These are phyloP conservation scores for Neuroterus valhalla DNA, from an alignment of 1,140 invertebrate species.

Conservation along the genomic window DNA sequence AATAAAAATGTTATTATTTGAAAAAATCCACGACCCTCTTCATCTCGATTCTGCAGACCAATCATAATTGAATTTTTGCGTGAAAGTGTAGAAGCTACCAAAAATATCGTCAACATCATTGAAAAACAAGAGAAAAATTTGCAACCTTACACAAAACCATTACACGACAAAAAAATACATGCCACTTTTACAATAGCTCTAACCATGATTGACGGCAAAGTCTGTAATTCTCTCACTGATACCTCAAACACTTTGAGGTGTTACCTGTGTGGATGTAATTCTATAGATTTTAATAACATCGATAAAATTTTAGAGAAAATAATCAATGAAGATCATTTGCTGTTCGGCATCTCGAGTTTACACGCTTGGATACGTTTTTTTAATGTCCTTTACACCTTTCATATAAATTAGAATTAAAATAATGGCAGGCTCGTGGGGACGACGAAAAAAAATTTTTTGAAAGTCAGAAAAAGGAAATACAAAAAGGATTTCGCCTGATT, in stretches of 20 bases:
- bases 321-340: conserved; percentile 70
- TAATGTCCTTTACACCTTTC: conserved; percentile 50
- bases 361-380: conserved; percentile 53
- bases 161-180: background rate
- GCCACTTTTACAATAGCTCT: background rate
- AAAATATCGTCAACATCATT: background rate
- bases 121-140: background rate
- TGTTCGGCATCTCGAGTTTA: conserved; percentile 45
- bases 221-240: background rate
- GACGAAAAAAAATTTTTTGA: conserved; percentile 36
- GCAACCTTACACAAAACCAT: background rate
- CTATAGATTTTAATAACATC: conserved; percentile 76
- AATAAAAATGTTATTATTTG: background rate
- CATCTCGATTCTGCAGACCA: background rate
- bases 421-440: conserved; percentile 46
- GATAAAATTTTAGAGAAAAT: conserved; percentile 76
- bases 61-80: background rate
- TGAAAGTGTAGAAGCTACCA: conserved; percentile 5
- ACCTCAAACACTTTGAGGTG: background rate
- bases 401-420: conserved; percentile 49
- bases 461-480: conserved; percentile 45
- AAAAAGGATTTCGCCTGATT: conserved; percentile 44
- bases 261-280: conserved; percentile 66
- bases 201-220: conserved; percentile 5
- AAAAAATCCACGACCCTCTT: conserved; percentile 2